A percentile compares a stretch with the other conserved stretches of the same genome.
phyloP scores from a whole-genome alignment of 2,888 invertebrate species.

The Ectemnius cavifrons region DNA sequence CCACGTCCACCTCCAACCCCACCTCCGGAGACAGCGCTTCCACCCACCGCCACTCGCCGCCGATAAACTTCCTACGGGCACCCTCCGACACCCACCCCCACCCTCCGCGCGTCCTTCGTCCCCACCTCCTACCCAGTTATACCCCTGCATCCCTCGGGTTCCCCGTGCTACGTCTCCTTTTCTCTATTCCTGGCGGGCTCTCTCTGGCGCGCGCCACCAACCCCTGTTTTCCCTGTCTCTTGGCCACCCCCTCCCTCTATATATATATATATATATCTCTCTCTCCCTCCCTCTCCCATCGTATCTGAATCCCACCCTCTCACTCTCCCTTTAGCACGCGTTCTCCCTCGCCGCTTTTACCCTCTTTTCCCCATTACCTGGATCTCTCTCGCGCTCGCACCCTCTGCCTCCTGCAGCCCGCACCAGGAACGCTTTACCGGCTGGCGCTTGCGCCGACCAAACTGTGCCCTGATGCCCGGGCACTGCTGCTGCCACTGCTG shows the following conservation, averaged over 20 bases:
- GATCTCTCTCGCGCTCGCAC: conserved; percentile 29
- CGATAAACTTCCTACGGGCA: conserved; percentile 60
- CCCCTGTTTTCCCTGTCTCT: conserved; percentile 32
- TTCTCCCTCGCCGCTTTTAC: conserved; percentile 44
- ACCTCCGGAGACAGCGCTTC: conserved; percentile 42
- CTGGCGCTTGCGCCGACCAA: conserved; percentile 65
- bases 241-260: conserved; percentile 27
- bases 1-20: conserved; percentile 50
- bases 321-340: neutral
- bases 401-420: conserved; percentile 56
- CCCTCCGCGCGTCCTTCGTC: conserved; percentile 30
- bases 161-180: conserved; percentile 20
- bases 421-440: conserved; percentile 58
- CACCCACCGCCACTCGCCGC: conserved; percentile 52
- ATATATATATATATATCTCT: no score
- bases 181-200: neutral
- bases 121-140: conserved; percentile 10
- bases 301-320: no score
- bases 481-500: conserved; percentile 64
- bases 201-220: conserved; percentile 30
- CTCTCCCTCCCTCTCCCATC: neutral
- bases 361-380: conserved; percentile 45
- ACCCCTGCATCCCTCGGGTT: conserved; percentile 19
- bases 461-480: conserved; percentile 76
- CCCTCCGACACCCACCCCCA: conserved; percentile 47